Conservation (phyloP, 92 coral and sea anemone species). For the Palythoa grandis region DNA sequence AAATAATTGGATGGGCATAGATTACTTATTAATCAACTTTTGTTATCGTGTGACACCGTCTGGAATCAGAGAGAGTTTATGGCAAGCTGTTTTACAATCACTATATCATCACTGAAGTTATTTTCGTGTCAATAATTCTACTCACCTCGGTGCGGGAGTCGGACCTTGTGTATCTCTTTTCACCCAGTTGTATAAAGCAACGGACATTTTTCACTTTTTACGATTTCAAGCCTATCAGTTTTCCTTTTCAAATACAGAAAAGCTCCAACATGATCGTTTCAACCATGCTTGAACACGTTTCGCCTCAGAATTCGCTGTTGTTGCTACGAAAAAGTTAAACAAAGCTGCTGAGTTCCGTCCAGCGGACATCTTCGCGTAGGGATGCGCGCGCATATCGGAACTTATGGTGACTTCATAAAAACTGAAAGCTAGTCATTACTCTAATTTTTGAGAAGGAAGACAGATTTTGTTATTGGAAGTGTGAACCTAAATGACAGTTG, state of each 20-base stretch:
- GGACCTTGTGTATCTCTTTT: constrained; percentile 73
- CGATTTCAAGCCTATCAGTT: background rate
- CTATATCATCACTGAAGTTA: too few species aligned
- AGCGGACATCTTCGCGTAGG: background rate
- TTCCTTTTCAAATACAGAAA: background rate
- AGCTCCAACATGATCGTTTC: background rate
- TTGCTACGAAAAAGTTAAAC: background rate
- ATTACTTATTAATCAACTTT: too few species aligned
- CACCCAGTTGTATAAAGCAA: constrained; percentile 62
- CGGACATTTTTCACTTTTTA: constrained; percentile 13
- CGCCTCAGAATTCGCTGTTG: background rate
- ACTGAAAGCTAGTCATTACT: background rate
- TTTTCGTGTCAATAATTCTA: background rate
- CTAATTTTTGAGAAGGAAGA: background rate
- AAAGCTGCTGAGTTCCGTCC: background rate
- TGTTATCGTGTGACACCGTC: too few species aligned
- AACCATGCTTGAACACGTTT: background rate
- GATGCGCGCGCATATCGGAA: constrained; percentile 36
- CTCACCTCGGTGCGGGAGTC: constrained; percentile 80
- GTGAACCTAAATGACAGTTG: constrained; percentile 31
- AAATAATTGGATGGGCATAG: too few species aligned
- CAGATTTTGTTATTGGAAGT: background rate
- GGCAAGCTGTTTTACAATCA: too few species aligned
- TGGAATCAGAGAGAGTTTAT: too few species aligned
- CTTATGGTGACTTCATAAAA: constrained; percentile 27